Percentiles rank a stretch among this genome's conserved stretches.
Evolutionary conservation across 2,888 invertebrate genomes (phyloP).

Genomic region (Alcis repandata): DNA sequence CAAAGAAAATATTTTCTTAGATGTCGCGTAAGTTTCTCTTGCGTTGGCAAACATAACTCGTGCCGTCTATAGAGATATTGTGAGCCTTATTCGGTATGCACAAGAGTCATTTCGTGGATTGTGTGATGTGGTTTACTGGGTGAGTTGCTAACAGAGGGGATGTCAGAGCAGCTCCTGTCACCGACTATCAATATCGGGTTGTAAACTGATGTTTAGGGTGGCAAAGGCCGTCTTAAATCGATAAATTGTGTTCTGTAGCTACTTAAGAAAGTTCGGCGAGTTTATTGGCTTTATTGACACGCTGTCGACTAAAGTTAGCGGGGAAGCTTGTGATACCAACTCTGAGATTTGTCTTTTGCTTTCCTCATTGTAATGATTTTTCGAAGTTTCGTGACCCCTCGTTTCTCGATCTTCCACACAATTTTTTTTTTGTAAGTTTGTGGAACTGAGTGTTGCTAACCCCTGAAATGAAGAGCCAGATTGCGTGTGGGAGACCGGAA

Average conservation of each 20-base stretch:
- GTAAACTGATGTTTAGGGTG: conserved; percentile 82
- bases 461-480: conserved; percentile 49
- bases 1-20: conserved; percentile 77
- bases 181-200: conserved; percentile 82
- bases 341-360: conserved; percentile 12
- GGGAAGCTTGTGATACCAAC: conserved; percentile 29
- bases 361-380: conserved; percentile 5
- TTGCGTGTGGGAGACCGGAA: conserved; percentile 74
- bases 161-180: conserved; percentile 73
- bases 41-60: conserved; percentile 51
- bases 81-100: conserved; percentile 42
- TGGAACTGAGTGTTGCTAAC: conserved; percentile 54
- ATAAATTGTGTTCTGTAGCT: conserved; percentile 79
- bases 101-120: conserved; percentile 52
- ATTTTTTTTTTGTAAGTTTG: not conserved
- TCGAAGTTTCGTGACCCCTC: not conserved
- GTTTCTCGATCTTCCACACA: not conserved
- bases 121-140: conserved; percentile 22
- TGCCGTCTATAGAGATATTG: conserved; percentile 33
- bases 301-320: conserved; percentile 64
- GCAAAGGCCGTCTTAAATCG: conserved; percentile 79
- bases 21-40: conserved; percentile 71
- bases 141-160: conserved; percentile 61
- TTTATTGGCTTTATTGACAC: conserved; percentile 82
- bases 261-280: conserved; percentile 78